Evolutionary conservation across 2,888 invertebrate genomes (phyloP).

Genomic region (Philereme vetulata): DNA sequence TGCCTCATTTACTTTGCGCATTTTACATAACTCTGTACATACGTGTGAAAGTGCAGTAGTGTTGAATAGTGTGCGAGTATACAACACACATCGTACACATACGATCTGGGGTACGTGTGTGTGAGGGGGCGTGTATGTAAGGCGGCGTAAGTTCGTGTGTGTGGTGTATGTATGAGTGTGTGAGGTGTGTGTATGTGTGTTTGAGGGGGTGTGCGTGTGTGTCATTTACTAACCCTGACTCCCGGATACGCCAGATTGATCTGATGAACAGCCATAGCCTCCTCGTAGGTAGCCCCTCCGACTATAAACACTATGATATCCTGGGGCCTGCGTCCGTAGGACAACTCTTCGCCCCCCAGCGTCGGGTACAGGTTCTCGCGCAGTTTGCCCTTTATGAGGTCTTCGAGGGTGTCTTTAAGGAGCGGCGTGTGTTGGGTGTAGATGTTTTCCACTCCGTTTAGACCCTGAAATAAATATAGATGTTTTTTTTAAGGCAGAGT

Average conservation of each 20-base stretch:
- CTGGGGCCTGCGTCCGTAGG: slow-evolving; percentile 87
- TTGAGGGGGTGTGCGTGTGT: neutral
- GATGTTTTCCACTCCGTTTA: slow-evolving; percentile 99
- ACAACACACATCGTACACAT: too few relatives aligned
- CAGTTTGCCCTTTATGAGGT: slow-evolving; percentile 94
- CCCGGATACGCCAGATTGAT: slow-evolving; percentile 88
- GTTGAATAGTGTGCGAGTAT: too few relatives aligned
- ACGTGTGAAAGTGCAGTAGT: too few relatives aligned
- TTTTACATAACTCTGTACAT: too few relatives aligned
- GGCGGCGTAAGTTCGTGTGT: too few relatives aligned
- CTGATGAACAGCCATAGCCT: slow-evolving; percentile 93
- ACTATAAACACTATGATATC: slow-evolving; percentile 98
- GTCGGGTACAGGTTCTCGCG: slow-evolving; percentile 94
- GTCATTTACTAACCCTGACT: slow-evolving; percentile 73
- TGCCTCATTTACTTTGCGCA: too few relatives aligned
- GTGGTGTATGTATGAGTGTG: too few relatives aligned
- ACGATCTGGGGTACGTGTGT: too few relatives aligned
- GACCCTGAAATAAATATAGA: slow-evolving; percentile 76
- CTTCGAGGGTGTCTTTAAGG: slow-evolving; percentile 94
- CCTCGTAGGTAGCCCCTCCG: slow-evolving; percentile 98
- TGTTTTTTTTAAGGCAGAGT: neutral
- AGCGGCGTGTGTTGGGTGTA: slow-evolving; percentile 99
- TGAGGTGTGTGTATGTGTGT: too few relatives aligned
- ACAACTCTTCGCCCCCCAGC: slow-evolving; percentile 85
- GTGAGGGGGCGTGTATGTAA: too few relatives aligned